Evolutionary conservation across 92 coral and sea anemone genomes (phyloP).

Genomic region (Paramuricea clavata): DNA sequence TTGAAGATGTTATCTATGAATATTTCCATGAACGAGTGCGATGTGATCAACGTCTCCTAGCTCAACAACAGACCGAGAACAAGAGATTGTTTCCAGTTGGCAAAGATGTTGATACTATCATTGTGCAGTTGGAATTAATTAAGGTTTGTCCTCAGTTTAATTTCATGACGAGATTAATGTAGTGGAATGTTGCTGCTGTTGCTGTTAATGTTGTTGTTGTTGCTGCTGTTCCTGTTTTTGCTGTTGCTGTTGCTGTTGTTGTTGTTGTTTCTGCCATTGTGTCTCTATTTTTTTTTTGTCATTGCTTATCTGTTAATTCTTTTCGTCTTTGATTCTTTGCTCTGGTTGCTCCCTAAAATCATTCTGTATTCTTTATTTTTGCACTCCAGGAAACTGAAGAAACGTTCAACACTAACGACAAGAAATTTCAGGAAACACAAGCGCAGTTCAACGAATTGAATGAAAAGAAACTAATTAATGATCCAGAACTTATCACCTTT

Average conservation of each 20-base stretch:
- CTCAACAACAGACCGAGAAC: constrained; percentile 24
- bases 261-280: too few relatives aligned
- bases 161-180: too few relatives aligned
- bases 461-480: not conserved
- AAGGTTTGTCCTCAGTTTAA: constrained; percentile 17
- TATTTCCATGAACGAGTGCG: constrained; percentile 32
- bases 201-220: too few relatives aligned
- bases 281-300: too few relatives aligned
- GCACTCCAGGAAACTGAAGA: constrained; percentile 28
- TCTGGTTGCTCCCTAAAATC: not conserved
- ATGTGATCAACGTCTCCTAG: constrained; percentile 1
- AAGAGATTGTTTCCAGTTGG: constrained; percentile 7
- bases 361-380: not conserved
- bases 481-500: constrained; percentile 9
- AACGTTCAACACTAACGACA: constrained; percentile 1
- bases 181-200: too few relatives aligned
- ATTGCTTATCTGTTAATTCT: not conserved
- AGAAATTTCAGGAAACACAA: constrained; percentile 18
- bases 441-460: constrained; percentile 14
- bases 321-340: not conserved
- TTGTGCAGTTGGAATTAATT: not conserved
- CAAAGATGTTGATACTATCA: constrained; percentile 25
- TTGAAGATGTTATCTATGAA: constrained; percentile 15
- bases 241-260: too few relatives aligned
- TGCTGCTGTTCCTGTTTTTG: too few relatives aligned